Base-by-base conservation (phyloP, 2,888 invertebrate species). In the Parelbella ahira region DNA sequence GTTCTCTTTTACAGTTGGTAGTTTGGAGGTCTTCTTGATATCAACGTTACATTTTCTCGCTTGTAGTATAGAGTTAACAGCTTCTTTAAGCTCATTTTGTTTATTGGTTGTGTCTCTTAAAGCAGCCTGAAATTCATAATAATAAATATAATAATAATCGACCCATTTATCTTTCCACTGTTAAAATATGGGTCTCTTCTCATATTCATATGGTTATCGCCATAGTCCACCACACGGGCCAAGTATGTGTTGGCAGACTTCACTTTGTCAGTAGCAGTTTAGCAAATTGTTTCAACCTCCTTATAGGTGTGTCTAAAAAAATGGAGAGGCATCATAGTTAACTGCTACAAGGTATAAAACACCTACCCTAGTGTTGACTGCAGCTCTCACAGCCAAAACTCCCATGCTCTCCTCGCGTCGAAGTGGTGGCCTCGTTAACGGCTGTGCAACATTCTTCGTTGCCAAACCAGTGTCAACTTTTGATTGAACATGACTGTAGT, bases 361-460 rank as follows among this genome's bases (percentile, higher is more conserved):
- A 24, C 1, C 15, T 32, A 86, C 86, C 67, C 63, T 68, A 0
- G 75, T 64, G 1, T 68, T 63, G 13, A 68, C 68, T 30, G 56
- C 60, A 13, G 84, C 86, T 39, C 72, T 65, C 2, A 63, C 66
- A 33, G 87, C 82, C 39, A 72, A 62, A 0, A 63, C 60, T 4
- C 75, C 80, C 4, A 86, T 87, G 47, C 87, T 87, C 43, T 88
- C 87, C 57, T 87, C 83, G 5, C 86, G 63, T 20, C 83, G 63
- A 3, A 88, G 58, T 0, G 77, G 68, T 13, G 81, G 81, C 42
- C 75, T 63, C 1, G 73, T 48, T 1, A 75, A 50, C 2, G 78
- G 75, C 49, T 73, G 74, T 6, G 68, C 39, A 5, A 50, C 33
- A 12, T 48, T 50, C 44, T 70, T 81, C 8, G 44, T 51, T 2